A percentile compares a stretch with the other conserved stretches of the same genome.
Evolutionary conservation across 2,113 vertebrate genomes (phyloP).

Genomic region (Ceyx cyanopectus): DNA sequence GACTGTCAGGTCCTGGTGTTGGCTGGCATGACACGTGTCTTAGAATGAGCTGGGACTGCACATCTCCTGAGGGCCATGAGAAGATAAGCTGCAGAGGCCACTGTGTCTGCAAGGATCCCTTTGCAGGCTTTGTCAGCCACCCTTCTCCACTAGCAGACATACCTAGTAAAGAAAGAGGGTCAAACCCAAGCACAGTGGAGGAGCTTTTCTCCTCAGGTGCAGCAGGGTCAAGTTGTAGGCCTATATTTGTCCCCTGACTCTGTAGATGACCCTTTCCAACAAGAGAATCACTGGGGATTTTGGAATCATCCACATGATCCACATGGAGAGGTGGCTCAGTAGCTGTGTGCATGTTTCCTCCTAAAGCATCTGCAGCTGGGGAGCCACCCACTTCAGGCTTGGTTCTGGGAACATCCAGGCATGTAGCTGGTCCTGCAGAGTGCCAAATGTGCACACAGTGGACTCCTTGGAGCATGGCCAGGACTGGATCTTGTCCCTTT

Average conservation of each 20-base stretch:
- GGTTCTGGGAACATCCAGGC: not conserved
- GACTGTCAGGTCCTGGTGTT: not conserved
- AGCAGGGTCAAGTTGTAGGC: not conserved
- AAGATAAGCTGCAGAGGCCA: not conserved
- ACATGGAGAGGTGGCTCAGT: rapidly evolving
- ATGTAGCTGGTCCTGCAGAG: not conserved
- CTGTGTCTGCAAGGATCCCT: not conserved
- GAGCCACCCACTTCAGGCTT: not conserved
- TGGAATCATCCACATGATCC: rapidly evolving
- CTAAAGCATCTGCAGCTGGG: not conserved
- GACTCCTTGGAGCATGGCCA: not conserved
- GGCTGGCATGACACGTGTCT: not conserved
- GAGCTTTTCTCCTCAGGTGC: not conserved
- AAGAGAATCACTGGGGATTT: not conserved
- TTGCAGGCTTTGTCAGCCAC: not conserved
- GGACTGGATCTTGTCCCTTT: not conserved
- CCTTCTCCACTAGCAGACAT: not conserved
- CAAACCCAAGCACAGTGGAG: not conserved
- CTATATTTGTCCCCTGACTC: not conserved
- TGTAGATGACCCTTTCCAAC: not conserved
- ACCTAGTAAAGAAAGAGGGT: not conserved
- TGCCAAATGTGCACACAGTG: not conserved
- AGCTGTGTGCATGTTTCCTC: not conserved
- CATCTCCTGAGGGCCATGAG: not conserved
- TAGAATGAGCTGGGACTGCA: not conserved